A percentile compares a stretch with the other conserved stretches of the same genome.
These are phyloP conservation scores for Artibeus jamaicensis DNA, from an alignment of 2,797 vertebrate species.

Conservation along the genomic window DNA sequence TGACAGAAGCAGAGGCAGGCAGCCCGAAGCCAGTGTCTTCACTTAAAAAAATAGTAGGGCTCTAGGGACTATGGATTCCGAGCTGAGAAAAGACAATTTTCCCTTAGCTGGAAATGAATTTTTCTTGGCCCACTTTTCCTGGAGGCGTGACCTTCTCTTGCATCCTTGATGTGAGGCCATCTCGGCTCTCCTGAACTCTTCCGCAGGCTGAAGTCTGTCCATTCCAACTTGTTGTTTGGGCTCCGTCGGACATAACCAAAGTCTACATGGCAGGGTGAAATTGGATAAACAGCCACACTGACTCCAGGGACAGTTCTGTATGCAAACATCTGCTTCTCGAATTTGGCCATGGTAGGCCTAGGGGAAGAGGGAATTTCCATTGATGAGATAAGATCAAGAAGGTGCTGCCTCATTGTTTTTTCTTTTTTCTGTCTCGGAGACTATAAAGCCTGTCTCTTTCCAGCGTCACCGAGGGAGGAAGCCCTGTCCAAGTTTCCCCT, in stretches of 20 bases:
- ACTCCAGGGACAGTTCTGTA: slow-evolving; percentile 42
- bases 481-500: neutral
- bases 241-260: neutral
- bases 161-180: neutral
- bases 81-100: neutral
- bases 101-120: neutral
- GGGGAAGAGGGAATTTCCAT: neutral
- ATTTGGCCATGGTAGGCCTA: slow-evolving; percentile 54
- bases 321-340: slow-evolving; percentile 74
- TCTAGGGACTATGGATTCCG: neutral
- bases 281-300: slow-evolving; percentile 62
- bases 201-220: neutral
- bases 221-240: slow-evolving; percentile 5
- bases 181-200: neutral
- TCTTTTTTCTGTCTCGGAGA: neutral
- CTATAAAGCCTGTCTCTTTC: neutral
- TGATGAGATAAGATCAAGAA: slow-evolving; percentile 38
- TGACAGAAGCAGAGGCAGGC: neutral
- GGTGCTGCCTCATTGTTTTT: neutral
- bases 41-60: neutral
- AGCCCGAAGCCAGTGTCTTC: neutral
- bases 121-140: neutral
- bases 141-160: neutral
- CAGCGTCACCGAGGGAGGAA: neutral
- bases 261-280: slow-evolving; percentile 58